Percentiles rank a stretch among this genome's conserved stretches.
These are phyloP conservation scores for Dryobota labecula DNA, from an alignment of 2,888 invertebrate genomes.

Conservation along the genomic window DNA sequence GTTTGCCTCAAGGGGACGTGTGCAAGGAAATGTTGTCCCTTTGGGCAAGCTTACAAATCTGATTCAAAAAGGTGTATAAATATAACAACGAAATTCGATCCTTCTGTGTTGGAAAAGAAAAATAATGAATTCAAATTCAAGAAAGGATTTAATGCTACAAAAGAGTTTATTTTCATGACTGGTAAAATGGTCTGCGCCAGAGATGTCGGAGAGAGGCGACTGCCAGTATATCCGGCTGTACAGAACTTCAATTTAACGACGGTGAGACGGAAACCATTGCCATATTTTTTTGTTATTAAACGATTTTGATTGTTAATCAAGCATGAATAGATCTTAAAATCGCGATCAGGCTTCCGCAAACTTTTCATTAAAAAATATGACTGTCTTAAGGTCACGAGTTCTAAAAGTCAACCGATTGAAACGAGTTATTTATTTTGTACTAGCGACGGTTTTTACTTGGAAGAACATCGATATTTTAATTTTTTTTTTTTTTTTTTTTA, in stretches of 20 bases:
- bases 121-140: conserved; percentile 29
- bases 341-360: conserved; percentile 8
- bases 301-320: conserved; percentile 6
- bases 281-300: conserved; percentile 11
- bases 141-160: conserved; percentile 64
- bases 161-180: conserved; percentile 73
- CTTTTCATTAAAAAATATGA: neutral
- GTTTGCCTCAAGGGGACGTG: conserved; percentile 74
- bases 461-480: too few species aligned
- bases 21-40: conserved; percentile 79
- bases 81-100: conserved; percentile 47
- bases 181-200: conserved; percentile 73
- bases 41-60: conserved; percentile 69
- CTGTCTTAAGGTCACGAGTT: conserved; percentile 25
- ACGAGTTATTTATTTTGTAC: conserved; percentile 17
- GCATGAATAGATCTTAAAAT: neutral
- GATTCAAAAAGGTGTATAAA: conserved; percentile 13
- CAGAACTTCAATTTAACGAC: conserved; percentile 44
- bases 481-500: too few species aligned
- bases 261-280: conserved; percentile 70
- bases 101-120: conserved; percentile 72
- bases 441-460: too few species aligned
- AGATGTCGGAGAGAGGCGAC: conserved; percentile 49
- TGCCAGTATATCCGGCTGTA: conserved; percentile 63
- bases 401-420: neutral